phyloP scores from a whole-genome alignment of 2,797 vertebrate genomes.

The Anguilla anguilla region DNA sequence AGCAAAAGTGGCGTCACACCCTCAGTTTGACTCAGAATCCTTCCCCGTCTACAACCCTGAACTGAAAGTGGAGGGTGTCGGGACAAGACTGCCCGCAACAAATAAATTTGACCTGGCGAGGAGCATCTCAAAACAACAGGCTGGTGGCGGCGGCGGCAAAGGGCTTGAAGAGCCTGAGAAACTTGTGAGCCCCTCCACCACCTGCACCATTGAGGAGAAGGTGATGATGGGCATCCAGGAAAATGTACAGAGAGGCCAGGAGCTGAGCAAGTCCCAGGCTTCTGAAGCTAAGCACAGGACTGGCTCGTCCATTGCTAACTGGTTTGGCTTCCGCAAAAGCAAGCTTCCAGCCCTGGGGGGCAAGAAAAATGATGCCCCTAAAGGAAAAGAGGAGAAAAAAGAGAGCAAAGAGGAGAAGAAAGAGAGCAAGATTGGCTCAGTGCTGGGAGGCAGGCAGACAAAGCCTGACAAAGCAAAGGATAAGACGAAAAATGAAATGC shows the following conservation, averaged over 20 bases:
- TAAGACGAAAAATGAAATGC: conserved; percentile 78
- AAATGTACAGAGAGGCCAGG: conserved; percentile 87
- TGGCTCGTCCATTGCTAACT: conserved; percentile 85
- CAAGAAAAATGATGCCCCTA: conserved; percentile 78
- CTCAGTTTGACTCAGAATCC: conserved; percentile 63
- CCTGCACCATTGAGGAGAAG: conserved; percentile 88
- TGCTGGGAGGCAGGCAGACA: conserved; percentile 78
- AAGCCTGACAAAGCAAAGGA: conserved; percentile 86
- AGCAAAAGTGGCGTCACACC: conserved; percentile 64
- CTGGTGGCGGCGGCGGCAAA: conserved; percentile 56
- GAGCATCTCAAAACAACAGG: conserved; percentile 54
- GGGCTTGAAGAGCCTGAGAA: conserved; percentile 65
- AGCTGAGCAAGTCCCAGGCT: conserved; percentile 75
- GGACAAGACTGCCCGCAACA: conserved; percentile 46
- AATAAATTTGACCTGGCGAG: conserved; percentile 63
- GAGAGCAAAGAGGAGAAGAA: conserved; percentile 85
- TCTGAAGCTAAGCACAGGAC: conserved; percentile 79
- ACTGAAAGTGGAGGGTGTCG: conserved; percentile 52
- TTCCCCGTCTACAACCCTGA: conserved; percentile 57
- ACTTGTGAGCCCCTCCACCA: conserved; percentile 55
- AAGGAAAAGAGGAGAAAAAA: conserved; percentile 84
- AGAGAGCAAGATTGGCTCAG: conserved; percentile 77
- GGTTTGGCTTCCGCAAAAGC: conserved; percentile 89
- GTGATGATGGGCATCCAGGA: conserved; percentile 94
- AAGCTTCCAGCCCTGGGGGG: conserved; percentile 83